Base-by-base conservation (phyloP, 2,797 vertebrate genomes). In the Apogon hyalosoma region DNA sequence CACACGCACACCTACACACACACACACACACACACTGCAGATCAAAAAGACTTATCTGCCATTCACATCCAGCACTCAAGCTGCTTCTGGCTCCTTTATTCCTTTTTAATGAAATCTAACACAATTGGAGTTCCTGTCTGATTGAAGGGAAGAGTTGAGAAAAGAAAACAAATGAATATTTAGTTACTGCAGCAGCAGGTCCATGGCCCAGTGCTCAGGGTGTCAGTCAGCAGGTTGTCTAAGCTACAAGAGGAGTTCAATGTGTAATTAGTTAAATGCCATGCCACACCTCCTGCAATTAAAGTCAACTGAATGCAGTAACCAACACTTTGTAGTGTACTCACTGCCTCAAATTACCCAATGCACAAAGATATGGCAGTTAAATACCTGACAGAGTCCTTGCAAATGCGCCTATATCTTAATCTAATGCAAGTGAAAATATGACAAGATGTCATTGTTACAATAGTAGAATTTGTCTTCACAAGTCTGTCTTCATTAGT, bases 81-180 rank as follows among this genome's bases (percentile, higher is more conserved):
- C 45, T 11, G 10, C 56, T 45, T 48, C 60, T 36, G 18, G 56
- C 18, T 70, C 53, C 43, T 57, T 77, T 52, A 47, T 77, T 68
- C 69, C 28, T 75, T 76, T 73, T 72, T 67, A 72, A 80, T 80
- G 59, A 76, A 85, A 74, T 52, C 63, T 63, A 77, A 78, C 43
- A 43, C 63, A 64, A 64, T 77, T 73, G 47, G 59, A 68, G 42
- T 50, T 73, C 8, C 24, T 16, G 49, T 58, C 71, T 81, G 68
- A 77, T 60, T 56, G 50, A 61, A 42, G 54, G 40, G 24, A 66
- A 58, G 54, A 73, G 39, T 43, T 38, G 33, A 63, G 28, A 38
- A 54, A 47, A 41, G 12, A 14, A 46, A 74, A 74, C 45, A 72
- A 75, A 63, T 51, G 28, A 60, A 40, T 51, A 12, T 31, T 67